These are phyloP conservation scores for Nymphicus hollandicus DNA, from an alignment of 2,113 vertebrate species.

Conservation along the genomic window DNA sequence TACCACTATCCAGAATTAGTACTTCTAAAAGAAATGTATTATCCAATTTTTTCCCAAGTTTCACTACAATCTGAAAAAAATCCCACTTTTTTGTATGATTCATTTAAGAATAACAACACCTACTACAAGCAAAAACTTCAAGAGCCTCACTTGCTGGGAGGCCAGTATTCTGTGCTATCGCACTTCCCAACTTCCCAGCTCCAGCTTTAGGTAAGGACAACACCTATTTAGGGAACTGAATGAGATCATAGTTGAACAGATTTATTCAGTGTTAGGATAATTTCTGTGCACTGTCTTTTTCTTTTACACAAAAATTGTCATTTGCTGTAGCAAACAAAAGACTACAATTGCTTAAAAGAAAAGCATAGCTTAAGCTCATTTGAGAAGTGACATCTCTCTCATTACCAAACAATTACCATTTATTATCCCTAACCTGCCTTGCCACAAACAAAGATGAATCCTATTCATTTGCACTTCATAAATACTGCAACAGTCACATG, in stretches of 20 bases:
- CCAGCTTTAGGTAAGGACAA: background rate
- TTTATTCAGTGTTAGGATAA: background rate
- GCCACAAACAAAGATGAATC: background rate
- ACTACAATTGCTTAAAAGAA: background rate
- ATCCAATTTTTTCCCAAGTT: background rate
- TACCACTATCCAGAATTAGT: background rate
- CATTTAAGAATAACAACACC: background rate
- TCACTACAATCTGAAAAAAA: background rate
- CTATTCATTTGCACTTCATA: background rate
- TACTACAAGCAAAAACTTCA: background rate
- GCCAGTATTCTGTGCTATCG: background rate
- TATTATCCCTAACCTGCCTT: background rate
- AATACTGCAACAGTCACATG: conserved; percentile 1
- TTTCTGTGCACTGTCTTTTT: background rate
- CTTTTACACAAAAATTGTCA: background rate
- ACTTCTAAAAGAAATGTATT: background rate
- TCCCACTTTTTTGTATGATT: background rate
- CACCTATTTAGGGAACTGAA: background rate
- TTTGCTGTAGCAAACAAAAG: background rate
- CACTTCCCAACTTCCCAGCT: background rate
- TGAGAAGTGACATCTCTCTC: background rate
- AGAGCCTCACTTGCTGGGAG: background rate
- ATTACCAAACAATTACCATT: background rate
- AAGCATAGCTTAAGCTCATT: background rate
- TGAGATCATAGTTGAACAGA: background rate